Evolutionary conservation across 2,797 vertebrate species (phyloP), one percentile per base, ranked within the genome.

Genomic region (Enteromius afrohamiltoni): DNA sequence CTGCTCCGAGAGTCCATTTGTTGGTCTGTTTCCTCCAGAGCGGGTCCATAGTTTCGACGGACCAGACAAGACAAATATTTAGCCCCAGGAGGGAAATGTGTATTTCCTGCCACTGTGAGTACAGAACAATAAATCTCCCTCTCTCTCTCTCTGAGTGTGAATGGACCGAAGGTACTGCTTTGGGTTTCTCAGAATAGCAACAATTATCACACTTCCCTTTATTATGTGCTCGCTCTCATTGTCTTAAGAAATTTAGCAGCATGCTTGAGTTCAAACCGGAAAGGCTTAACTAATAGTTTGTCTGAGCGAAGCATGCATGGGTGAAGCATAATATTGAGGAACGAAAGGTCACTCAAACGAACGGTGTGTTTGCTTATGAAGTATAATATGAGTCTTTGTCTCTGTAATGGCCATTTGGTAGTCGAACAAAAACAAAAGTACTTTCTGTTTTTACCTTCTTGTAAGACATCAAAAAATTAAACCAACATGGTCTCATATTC

Each of bases 201-300:
- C 93, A 95, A 95, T 95, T 95, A 96, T 95, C 95, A 95, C 94
- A 96, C 94, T 96, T 96, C 95, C 95, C 95, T 93, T 92, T 90
- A 94, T 93, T 94, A 94, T 94, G 90, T 85, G 79, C 79, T 87
- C 89, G 85, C 84, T 89, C 87, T 93, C 92, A 88, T 89, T 93
- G 93, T 94, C 90, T 83, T 5, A 49, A 65, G 68, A 87, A 77
- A 91, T 79, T 40, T 34, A 9, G 83, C 90, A 49, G 31, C 47
- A 34, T 45, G 83, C 65, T 64, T 34, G 74, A 86, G 42, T 79
- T 34, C 19, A 78, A 82, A 55, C 64, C 21, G 51, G 88, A 85
- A 85, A 67, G 68, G 26, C 31, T 42, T 17, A 13, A 79, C 62
- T 42, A 78, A 69, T 51, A 68, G 71, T 67, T 73, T 76, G 80